Evolutionary conservation across 2,797 vertebrate genomes (phyloP).

Genomic region (Lagodon rhomboides): DNA sequence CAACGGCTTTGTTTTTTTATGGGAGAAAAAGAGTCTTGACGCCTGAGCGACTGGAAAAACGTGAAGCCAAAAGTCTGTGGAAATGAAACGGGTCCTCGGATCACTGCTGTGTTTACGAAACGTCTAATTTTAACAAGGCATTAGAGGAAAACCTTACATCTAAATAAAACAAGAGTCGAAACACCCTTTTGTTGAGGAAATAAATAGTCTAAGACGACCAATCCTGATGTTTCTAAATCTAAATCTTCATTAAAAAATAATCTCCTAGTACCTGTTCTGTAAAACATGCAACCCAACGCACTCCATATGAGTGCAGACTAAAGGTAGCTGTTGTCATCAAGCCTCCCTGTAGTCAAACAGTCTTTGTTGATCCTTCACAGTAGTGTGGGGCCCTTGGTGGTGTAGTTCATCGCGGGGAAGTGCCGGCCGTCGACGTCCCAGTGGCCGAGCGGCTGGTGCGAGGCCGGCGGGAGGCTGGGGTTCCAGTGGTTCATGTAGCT

Average conservation of each 20-base stretch:
- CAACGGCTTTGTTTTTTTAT: conserved; percentile 21
- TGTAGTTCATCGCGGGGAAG: conserved; percentile 87
- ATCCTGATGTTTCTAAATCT: conserved; percentile 42
- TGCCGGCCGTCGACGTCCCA: conserved; percentile 88
- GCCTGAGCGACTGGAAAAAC: conserved; percentile 13
- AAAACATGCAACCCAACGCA: conserved; percentile 37
- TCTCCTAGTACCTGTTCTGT: conserved; percentile 35
- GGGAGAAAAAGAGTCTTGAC: conserved; percentile 19
- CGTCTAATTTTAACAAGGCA: conserved; percentile 22
- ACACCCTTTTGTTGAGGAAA: conserved; percentile 62
- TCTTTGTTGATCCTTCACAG: conserved; percentile 83
- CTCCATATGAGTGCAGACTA: conserved; percentile 19
- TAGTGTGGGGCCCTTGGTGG: conserved; percentile 91
- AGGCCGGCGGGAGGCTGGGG: conserved; percentile 66
- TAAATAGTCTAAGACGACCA: conserved; percentile 62
- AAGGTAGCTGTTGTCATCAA: conserved; percentile 15
- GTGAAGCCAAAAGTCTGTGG: neutral
- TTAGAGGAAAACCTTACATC: conserved; percentile 9
- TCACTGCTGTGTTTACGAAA: neutral
- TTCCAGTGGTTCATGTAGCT: conserved; percentile 94
- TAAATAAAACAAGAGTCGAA: conserved; percentile 49
- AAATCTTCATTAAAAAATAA: conserved; percentile 42
- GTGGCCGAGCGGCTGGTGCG: conserved; percentile 69
- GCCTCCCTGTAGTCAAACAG: conserved; percentile 36
- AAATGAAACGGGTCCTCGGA: conserved; percentile 14